These are phyloP conservation scores for Chromoteleia sp. DNA, from an alignment of 2,888 invertebrate genomes.

Conservation along the genomic window DNA sequence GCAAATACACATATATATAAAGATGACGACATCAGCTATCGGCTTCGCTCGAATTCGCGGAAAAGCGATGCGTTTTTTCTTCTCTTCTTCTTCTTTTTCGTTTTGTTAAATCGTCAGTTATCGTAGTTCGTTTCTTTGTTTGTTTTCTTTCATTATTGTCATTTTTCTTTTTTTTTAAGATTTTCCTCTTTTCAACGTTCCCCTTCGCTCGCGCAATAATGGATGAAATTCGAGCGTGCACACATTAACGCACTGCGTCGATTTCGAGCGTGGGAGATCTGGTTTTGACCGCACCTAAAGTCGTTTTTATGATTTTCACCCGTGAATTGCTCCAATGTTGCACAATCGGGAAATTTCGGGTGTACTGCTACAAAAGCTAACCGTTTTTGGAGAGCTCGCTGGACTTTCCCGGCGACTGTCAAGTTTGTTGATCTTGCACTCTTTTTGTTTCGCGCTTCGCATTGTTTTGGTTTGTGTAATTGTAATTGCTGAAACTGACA, in stretches of 20 bases:
- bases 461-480: conserved; percentile 36
- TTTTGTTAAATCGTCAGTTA: background rate
- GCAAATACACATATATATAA: conserved; percentile 77
- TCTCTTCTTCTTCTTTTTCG: background rate
- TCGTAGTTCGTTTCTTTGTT: conserved; percentile 1
- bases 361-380: background rate
- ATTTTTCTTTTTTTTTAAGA: conserved; percentile 1
- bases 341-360: conserved; percentile 37
- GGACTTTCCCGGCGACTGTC: conserved; percentile 13
- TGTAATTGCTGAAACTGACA: background rate
- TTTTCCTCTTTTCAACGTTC: background rate
- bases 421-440: conserved; percentile 48
- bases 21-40: conserved; percentile 79
- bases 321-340: conserved; percentile 26
- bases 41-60: conserved; percentile 37
- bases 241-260: conserved; percentile 37
- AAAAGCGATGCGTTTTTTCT: conserved; percentile 31
- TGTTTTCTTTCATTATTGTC: background rate
- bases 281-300: conserved; percentile 78
- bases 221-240: conserved; percentile 46
- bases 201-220: conserved; percentile 7
- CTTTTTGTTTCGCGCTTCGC: background rate
- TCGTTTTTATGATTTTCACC: conserved; percentile 54
- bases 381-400: background rate
- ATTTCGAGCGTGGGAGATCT: conserved; percentile 78